Evolutionary conservation across 2,888 invertebrate genomes (phyloP), one percentile per base, ranked within the genome.

Genomic region (Pyrrhosoma nymphula): DNA sequence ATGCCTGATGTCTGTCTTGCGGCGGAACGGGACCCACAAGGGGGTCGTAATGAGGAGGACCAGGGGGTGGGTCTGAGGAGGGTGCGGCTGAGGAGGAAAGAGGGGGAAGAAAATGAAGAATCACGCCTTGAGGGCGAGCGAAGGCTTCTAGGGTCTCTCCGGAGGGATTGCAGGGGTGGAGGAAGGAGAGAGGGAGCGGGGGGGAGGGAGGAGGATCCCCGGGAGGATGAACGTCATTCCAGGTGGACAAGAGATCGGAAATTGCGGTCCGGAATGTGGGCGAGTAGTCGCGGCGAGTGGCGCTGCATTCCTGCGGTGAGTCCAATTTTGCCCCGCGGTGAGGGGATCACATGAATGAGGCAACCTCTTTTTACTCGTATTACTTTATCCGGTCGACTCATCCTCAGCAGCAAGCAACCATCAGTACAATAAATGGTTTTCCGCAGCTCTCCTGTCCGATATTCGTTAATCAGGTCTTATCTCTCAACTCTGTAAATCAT

Each of bases 31-130:
- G 91, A 63, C 63, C 23, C 23, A 35, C 91, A 14, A n/a, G 55
- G 47, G 60, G 91, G 63, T 30, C 91, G 30, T 91, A 56, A 63
- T 35, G 60, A 26, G 69, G 69, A 12, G 23, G 69, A n/a, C 35
- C 20, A 23, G 6, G 39, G 91, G 26, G 35, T 2, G 47, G 47
- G 47, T 47, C 4, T 2, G 8, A 47, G 2, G 47, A 8, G 47
- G 47, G 47, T 1, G 20, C 60, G 60, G 60, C 6, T 0, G 2
- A 14, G 20, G 18, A 10, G 60, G 60, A 20, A 20, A 2, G 16
- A 47, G 14, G 63, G 47, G 35, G 60, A 23, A 18, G 69, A 18
- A 93, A 93, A 93, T 93, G 93, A 93, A 93, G 93, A 93, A 93
- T 75, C 93, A 93, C 69, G 63, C 93, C 93, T 63, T 20, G 93